Conservation (phyloP, 2,888 invertebrate genomes). For the Parnassius smintheus region DNA sequence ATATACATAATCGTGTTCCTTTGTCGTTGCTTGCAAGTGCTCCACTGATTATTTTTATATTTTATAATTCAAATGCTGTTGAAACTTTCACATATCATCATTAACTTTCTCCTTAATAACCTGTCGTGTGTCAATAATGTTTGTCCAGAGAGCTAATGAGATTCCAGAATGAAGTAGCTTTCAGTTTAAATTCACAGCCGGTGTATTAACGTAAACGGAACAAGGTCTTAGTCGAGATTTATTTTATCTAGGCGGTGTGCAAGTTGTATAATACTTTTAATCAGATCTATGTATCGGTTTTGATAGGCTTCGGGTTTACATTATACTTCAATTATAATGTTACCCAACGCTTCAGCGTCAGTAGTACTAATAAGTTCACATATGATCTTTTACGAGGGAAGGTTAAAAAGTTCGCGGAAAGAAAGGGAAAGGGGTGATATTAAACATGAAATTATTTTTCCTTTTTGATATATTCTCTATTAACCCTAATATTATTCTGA, state of each 20-base stretch:
- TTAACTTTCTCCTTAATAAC: conserved; percentile 26
- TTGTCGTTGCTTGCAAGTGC: background rate
- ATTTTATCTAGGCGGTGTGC: background rate
- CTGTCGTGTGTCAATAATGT: conserved; percentile 20
- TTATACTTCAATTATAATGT: conserved; percentile 12
- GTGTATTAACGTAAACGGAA: conserved; percentile 8
- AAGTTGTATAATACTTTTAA: conserved; percentile 11
- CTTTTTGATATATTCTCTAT: too few species aligned
- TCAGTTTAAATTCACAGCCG: conserved; percentile 2
- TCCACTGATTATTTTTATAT: background rate
- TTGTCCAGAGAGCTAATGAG: conserved; percentile 22
- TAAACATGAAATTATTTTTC: too few species aligned
- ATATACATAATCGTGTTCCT: background rate
- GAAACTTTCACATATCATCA: conserved; percentile 23
- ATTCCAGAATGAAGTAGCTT: conserved; percentile 11
- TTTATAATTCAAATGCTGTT: conserved; percentile 20
- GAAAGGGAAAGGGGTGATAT: too few species aligned
- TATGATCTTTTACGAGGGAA: too few species aligned
- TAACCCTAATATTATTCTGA: too few species aligned
- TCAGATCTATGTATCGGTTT: conserved; percentile 18
- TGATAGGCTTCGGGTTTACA: conserved; percentile 19
- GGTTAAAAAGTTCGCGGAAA: too few species aligned
- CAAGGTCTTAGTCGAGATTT: conserved; percentile 18
- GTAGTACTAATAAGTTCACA: too few species aligned
- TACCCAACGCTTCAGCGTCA: background rate